Percentiles rank a stretch among this genome's conserved stretches.
Evolutionary conservation across 2,888 invertebrate species (phyloP).

Genomic region (Tolmerus cingulatus): DNA sequence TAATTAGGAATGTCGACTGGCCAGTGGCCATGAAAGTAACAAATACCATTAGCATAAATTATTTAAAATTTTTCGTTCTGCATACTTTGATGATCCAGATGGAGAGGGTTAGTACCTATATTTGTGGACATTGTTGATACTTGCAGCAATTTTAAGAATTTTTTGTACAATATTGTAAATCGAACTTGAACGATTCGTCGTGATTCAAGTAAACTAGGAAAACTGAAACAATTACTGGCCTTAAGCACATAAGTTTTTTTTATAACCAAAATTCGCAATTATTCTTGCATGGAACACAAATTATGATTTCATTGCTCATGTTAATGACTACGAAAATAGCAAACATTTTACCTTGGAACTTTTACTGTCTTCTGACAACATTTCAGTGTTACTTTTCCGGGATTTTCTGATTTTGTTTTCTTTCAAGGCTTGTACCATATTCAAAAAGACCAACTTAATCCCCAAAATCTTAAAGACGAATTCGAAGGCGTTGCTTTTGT

Average conservation of each 20-base stretch:
- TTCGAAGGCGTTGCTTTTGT: background rate
- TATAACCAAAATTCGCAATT: background rate
- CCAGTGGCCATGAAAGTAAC: too few relatives aligned
- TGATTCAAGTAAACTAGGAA: background rate
- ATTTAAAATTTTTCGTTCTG: too few relatives aligned
- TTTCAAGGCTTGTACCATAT: background rate
- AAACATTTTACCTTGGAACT: background rate
- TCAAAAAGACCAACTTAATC: background rate
- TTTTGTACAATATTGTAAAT: background rate
- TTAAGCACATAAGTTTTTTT: background rate
- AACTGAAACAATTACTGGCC: background rate
- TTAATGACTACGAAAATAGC: background rate
- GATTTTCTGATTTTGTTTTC: background rate
- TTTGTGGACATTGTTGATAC: too few relatives aligned
- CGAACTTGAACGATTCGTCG: background rate
- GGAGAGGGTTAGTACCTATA: too few relatives aligned
- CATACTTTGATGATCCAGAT: too few relatives aligned
- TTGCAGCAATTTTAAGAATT: constrained; percentile 60
- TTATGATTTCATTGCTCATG: background rate
- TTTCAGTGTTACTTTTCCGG: background rate
- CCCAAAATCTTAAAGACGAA: background rate
- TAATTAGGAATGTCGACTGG: too few relatives aligned
- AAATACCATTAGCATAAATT: too few relatives aligned
- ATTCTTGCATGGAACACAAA: background rate
- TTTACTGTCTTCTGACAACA: background rate